Evolutionary conservation across 2,113 vertebrate species (phyloP).

Genomic region (Cisticola juncidis): DNA sequence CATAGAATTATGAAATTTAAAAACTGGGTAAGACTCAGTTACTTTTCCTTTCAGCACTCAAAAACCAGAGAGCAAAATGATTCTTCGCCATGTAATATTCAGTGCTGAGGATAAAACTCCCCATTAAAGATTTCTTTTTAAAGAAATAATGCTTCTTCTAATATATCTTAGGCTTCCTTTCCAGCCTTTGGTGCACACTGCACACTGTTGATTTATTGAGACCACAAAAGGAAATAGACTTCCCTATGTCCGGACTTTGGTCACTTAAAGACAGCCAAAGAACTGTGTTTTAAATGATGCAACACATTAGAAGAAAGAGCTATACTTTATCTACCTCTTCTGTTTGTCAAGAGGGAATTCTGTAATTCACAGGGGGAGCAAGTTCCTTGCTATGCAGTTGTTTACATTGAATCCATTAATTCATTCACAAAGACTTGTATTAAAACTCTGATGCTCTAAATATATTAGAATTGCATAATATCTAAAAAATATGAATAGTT

Average conservation of each 20-base stretch:
- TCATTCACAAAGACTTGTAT: neutral
- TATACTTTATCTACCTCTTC: neutral
- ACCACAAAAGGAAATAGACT: neutral
- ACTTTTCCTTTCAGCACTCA: neutral
- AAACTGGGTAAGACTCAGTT: neutral
- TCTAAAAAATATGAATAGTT: neutral
- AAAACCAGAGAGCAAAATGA: neutral
- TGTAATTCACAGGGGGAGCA: neutral
- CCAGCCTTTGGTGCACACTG: neutral
- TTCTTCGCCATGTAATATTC: neutral
- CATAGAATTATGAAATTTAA: neutral
- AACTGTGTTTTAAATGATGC: neutral
- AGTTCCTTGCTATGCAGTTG: neutral
- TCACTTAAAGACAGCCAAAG: neutral
- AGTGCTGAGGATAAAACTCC: neutral
- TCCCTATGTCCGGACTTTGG: neutral
- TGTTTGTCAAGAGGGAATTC: neutral
- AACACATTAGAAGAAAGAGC: neutral
- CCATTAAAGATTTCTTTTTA: neutral
- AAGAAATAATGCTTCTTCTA: neutral
- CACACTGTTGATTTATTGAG: neutral
- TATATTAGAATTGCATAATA: neutral
- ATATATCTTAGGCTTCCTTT: neutral
- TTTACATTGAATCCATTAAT: neutral
- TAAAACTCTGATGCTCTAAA: neutral